Evolutionary conservation across 2,888 invertebrate genomes (phyloP), one percentile per base, ranked within the genome.

Genomic region (Orthosia gothica): DNA sequence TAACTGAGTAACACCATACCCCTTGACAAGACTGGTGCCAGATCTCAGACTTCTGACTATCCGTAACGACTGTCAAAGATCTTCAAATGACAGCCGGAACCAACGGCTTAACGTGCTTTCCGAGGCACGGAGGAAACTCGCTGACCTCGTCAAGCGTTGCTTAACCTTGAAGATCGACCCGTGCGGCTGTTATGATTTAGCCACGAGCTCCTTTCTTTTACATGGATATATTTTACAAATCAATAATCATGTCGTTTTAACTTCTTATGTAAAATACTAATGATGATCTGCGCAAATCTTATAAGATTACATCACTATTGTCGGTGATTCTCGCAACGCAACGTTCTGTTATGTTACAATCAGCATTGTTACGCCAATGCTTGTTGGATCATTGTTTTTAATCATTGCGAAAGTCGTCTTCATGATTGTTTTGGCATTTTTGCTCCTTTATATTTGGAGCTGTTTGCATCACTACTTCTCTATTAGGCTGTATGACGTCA

Each of bases 291-390:
- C 20, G 58, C 47, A 55, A 49, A 16, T 13, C n/a, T 76, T 76
- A 23, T 62, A 63, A 70, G 68, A 49, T 76, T 76, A 23, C 65
- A 63, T 75, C 70, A 49, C 47, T 72, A n/a, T n/a, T 50, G 50
- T 52, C 20, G n/a, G 13, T 55, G 40, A 54, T 63, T 70, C 40
- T 62, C n/a, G 15, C 63, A 62, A 26, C 57, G 16, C 54, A 71
- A 40, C 26, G 20, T 32, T 50, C 58, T 61, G 55, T 40, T 61
- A n/a, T 49, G 20, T 66, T 49, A 64, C 49, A 54, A 55, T 32
- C 49, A 1, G 13, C 13, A 74, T 73, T 79, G 72, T 63, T 67
- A 50, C 16, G 12, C 26, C 63, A 61, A 20, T 47, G 26, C 18
- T 16, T 26, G n/a, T 16, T n/a, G 5, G 0, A 49, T 15, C 45